Conservation (phyloP, 2,797 vertebrate species). For the Danio tinwini region DNA sequence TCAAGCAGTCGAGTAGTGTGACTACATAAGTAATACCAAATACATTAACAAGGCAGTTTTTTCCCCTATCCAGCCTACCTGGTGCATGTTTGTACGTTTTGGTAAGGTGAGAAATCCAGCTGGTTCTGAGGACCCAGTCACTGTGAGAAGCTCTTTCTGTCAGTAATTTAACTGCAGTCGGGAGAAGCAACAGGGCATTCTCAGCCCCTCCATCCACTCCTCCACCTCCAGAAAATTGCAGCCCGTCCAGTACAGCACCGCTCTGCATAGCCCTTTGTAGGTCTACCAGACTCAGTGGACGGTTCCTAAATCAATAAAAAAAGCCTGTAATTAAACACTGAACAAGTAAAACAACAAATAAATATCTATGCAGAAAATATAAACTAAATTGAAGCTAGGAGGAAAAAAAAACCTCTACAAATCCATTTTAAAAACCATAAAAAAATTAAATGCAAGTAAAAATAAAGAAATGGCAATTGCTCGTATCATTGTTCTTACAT, state of each 20-base stretch:
- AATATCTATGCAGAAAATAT: not conserved
- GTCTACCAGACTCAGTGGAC: slow-evolving; percentile 88
- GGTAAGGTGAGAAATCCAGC: slow-evolving; percentile 88
- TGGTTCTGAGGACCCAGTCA: slow-evolving; percentile 91
- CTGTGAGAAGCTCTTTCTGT: slow-evolving; percentile 89
- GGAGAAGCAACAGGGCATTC: slow-evolving; percentile 82
- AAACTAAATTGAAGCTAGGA: not conserved
- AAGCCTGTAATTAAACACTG: not conserved
- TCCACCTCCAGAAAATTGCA: slow-evolving; percentile 79
- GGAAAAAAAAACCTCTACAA: not conserved
- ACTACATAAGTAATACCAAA: not conserved
- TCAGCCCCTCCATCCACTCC: slow-evolving; percentile 70
- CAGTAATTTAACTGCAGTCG: slow-evolving; percentile 85
- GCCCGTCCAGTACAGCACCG: slow-evolving; percentile 76
- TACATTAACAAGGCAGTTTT: not conserved
- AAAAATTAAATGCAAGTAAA: not conserved
- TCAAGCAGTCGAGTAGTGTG: not conserved
- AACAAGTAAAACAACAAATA: not conserved
- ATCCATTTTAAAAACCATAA: not conserved
- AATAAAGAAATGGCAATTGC: accelerated
- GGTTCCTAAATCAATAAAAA: slow-evolving; percentile 74
- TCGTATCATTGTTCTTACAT: not conserved
- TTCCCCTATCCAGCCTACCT: slow-evolving; percentile 62
- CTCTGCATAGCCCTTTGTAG: slow-evolving; percentile 85
- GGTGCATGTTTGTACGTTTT: slow-evolving; percentile 77